Evolutionary conservation across 1,140 invertebrate genomes (phyloP), one percentile per base, ranked within the genome.

Genomic region (Vanessa atalanta): DNA sequence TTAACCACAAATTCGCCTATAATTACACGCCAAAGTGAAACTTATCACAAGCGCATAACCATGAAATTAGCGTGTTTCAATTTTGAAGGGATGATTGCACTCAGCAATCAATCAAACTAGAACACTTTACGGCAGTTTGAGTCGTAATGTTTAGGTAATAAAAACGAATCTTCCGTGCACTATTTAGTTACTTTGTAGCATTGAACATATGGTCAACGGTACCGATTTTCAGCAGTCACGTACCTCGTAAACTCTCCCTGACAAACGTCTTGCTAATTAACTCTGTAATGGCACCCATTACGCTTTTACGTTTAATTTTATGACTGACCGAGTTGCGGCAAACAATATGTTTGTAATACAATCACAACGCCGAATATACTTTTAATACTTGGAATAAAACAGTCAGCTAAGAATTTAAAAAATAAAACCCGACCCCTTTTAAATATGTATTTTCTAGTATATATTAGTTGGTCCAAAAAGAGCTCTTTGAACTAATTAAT

Each of bases 251-350:
- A 79, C 76, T 81, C 53, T 70, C 78, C 78, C 80, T 86, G 82
- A 82, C 83, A 85, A 88, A 86, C 81, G 79, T 76, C 83, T 82
- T 81, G 80, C 87, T 88, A 88, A 90, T 90, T 90, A 88, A 85
- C 73, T 82, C 78, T 81, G 85, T 88, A 90, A 90, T 90, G 75
- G 83, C 81, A 65, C 78, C 37, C 66, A 86, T 88, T 85, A 86
- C 76, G 65, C 61, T 86, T 89, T 88, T 83, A 88, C 82, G 85
- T 75, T 80, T 68, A 82, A 86, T 87, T 90, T 90, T 88, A 90
- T 82, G 85, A 84, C 79, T 77, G 78, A 76, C 80, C 80, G 79
- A 71, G 78, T 77, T 68, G 68, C 47, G 47, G 72, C 68, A 53
- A 66, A 73, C 68, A 26, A 65, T 15, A 20, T 55, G 48, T 61